These are phyloP conservation scores for Lepas anatifera DNA, from an alignment of 2,888 invertebrate genomes.

Conservation along the genomic window DNA sequence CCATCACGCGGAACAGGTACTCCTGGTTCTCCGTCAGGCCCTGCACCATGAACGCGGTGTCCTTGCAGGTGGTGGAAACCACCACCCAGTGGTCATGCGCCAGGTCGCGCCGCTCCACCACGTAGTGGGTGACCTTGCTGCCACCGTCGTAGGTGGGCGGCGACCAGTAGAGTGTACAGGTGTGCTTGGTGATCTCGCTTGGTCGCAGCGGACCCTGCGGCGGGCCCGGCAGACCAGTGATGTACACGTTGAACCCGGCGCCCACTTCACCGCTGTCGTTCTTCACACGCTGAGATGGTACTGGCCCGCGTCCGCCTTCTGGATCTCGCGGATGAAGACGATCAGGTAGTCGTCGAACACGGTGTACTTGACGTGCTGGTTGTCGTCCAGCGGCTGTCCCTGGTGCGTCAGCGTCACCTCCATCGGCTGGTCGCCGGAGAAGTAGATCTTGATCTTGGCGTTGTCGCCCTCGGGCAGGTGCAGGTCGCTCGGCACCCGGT, in stretches of 20 bases:
- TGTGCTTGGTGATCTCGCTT: slow-evolving; percentile 77
- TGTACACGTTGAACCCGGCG: slow-evolving; percentile 67
- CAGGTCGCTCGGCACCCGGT: slow-evolving; percentile 75
- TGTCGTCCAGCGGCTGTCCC: slow-evolving; percentile 61
- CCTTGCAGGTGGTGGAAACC: slow-evolving; percentile 61
- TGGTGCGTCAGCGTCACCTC: slow-evolving; percentile 73
- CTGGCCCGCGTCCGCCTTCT: slow-evolving; percentile 75
- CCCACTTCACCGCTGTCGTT: slow-evolving; percentile 82
- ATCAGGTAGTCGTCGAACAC: slow-evolving; percentile 96
- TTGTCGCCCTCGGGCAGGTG: slow-evolving; percentile 89
- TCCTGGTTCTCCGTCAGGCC: slow-evolving; percentile 93
- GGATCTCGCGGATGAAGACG: slow-evolving; percentile 84
- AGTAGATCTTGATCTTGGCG: slow-evolving; percentile 93
- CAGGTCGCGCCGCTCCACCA: slow-evolving; percentile 85
- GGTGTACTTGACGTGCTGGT: slow-evolving; percentile 69
- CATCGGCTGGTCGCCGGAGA: slow-evolving; percentile 92
- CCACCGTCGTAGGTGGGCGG: slow-evolving; percentile 90
- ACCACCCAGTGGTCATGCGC: slow-evolving; percentile 81
- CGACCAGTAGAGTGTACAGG: slow-evolving; percentile 86
- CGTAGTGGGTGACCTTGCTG: slow-evolving; percentile 79
- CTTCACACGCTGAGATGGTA: slow-evolving; percentile 74
- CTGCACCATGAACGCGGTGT: slow-evolving; percentile 77
- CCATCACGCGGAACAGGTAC: slow-evolving; percentile 93
- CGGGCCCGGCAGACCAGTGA: slow-evolving; percentile 84
- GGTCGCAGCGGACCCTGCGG: slow-evolving; percentile 84